Evolutionary conservation across 2,797 vertebrate genomes (phyloP).

Genomic region (Anguilla marmorata): DNA sequence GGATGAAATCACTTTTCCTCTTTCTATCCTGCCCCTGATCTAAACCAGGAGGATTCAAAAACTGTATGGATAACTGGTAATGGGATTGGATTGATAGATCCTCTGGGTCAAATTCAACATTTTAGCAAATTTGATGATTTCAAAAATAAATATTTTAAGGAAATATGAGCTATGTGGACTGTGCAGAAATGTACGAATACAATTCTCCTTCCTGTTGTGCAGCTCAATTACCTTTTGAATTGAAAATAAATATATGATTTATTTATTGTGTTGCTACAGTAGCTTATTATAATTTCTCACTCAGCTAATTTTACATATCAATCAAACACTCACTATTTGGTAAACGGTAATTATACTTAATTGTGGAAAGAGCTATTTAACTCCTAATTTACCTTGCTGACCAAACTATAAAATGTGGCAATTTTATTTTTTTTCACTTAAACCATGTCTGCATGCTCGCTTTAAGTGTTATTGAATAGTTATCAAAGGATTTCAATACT

Average conservation of each 20-base stretch:
- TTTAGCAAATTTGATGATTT: background rate
- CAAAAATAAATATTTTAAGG: background rate
- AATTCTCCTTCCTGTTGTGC: background rate
- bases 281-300: background rate
- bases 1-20: background rate
- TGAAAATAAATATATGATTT: background rate
- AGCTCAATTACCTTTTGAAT: background rate
- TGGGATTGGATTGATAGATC: background rate
- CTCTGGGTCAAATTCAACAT: background rate
- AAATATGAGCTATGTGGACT: background rate
- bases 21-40: background rate
- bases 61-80: background rate
- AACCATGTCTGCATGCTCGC: background rate
- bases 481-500: background rate
- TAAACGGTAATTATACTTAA: conserved; percentile 11
- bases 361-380: conserved; percentile 1
- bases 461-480: background rate
- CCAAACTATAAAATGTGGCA: background rate
- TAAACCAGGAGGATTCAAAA: background rate
- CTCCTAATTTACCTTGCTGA: background rate
- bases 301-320: conserved; percentile 18
- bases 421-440: background rate
- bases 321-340: conserved; percentile 2
- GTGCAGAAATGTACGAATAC: background rate
- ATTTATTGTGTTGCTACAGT: background rate